Conservation (phyloP, 37 sponge, comb jelly and placozoan species). For the Hormiphora californensis region DNA sequence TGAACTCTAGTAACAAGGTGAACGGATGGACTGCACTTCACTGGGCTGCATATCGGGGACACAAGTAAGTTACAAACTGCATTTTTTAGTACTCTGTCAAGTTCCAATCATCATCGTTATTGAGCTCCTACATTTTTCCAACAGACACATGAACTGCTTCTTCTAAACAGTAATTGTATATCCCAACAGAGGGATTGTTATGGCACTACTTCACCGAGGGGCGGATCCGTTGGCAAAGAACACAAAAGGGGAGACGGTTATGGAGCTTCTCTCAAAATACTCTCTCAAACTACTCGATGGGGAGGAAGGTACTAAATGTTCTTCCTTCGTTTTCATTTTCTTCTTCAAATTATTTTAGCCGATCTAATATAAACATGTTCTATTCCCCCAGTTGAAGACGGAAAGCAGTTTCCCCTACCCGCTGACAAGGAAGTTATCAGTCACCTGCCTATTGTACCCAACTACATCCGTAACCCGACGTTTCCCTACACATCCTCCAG, state of each 20-base stretch:
- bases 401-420: slow-evolving; percentile 17
- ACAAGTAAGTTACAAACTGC: slow-evolving; percentile 2
- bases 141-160: neutral
- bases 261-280: neutral
- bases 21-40: slow-evolving; percentile 49
- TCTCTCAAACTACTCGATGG: slow-evolving; percentile 24
- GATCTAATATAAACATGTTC: neutral
- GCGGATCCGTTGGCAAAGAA: slow-evolving; percentile 23
- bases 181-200: slow-evolving; percentile 16
- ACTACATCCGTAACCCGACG: slow-evolving; percentile 47
- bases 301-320: neutral
- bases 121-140: neutral
- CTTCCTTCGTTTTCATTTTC: neutral
- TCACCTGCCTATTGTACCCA: slow-evolving; percentile 15
- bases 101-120: neutral
- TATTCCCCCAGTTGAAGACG: slow-evolving; percentile 13
- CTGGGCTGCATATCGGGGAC: slow-evolving; percentile 50
- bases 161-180: neutral
- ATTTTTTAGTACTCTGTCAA: neutral
- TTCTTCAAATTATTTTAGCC: neutral
- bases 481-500: no score
- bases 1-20: slow-evolving; percentile 45
- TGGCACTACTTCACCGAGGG: neutral
- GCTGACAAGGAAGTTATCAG: neutral
- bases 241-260: slow-evolving; percentile 14